Conservation (phyloP, 2,888 invertebrate species). For the Plutella xylostella region DNA sequence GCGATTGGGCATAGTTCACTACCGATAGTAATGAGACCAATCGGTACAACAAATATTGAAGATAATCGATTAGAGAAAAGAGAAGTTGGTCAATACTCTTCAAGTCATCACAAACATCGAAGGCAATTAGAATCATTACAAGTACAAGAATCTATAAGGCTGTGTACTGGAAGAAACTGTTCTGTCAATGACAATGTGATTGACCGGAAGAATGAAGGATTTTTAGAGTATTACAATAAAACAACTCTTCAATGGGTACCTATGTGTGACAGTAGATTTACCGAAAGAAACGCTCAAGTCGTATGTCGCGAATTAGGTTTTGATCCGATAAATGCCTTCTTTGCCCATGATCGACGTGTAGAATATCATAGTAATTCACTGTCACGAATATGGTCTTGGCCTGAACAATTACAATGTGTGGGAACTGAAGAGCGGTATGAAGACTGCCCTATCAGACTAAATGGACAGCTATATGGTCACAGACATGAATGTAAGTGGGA, state of each 20-base stretch:
- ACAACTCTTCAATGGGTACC: constrained; percentile 98
- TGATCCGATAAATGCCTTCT: constrained; percentile 89
- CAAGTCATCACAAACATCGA: constrained; percentile 43
- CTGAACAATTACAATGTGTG: constrained; percentile 89
- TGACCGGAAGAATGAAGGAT: constrained; percentile 79
- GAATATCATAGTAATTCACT: constrained; percentile 91
- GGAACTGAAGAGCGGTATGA: constrained; percentile 82
- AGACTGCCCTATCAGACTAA: constrained; percentile 88
- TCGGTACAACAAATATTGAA: constrained; percentile 43
- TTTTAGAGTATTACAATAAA: constrained; percentile 93
- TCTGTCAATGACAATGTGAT: constrained; percentile 64
- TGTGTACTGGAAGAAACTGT: constrained; percentile 83
- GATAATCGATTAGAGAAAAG: constrained; percentile 47
- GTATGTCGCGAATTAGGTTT: constrained; percentile 94
- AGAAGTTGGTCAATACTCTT: constrained; percentile 41
- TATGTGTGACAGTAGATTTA: constrained; percentile 95
- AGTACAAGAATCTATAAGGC: constrained; percentile 74
- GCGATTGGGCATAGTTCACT: constrained; percentile 83
- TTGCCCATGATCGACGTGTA: constrained; percentile 85
- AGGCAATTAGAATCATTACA: constrained; percentile 69
- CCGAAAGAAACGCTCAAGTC: constrained; percentile 96
- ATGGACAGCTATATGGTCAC: constrained; percentile 90
- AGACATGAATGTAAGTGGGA: constrained; percentile 90
- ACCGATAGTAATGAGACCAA: constrained; percentile 83
- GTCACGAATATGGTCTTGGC: constrained; percentile 93